phyloP scores from a whole-genome alignment of 1,140 invertebrate genomes.

The Pomacea maculata region DNA sequence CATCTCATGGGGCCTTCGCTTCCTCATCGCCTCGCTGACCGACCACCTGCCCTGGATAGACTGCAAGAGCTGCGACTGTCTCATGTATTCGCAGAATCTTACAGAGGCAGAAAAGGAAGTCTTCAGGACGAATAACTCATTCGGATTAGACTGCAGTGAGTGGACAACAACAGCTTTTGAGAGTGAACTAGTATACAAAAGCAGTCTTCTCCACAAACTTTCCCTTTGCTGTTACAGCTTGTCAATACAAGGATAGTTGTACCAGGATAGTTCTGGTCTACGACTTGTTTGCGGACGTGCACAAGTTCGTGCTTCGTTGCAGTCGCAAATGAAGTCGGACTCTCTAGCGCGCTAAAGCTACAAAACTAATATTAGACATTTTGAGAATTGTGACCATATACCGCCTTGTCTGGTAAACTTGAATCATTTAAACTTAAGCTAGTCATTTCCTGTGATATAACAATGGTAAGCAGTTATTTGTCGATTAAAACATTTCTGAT shows the following conservation, averaged over 20 bases:
- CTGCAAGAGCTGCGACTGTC: slow-evolving; percentile 56
- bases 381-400: too few relatives aligned
- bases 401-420: too few relatives aligned
- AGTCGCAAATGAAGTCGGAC: too few relatives aligned
- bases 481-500: too few relatives aligned
- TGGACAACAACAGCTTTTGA: not conserved
- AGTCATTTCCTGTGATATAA: too few relatives aligned
- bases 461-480: too few relatives aligned
- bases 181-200: not conserved
- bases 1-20: slow-evolving; percentile 64
- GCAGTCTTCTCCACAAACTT: not conserved
- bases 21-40: slow-evolving; percentile 59
- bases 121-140: not conserved
- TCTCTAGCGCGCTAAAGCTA: too few relatives aligned
- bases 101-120: not conserved
- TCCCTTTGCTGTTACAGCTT: not conserved
- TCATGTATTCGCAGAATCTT: not conserved
- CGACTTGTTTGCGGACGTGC: too few relatives aligned
- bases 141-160: slow-evolving; percentile 27
- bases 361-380: too few relatives aligned
- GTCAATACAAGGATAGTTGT: not conserved
- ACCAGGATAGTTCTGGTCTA: too few relatives aligned
- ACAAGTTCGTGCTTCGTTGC: too few relatives aligned
- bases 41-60: slow-evolving; percentile 54
- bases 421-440: too few relatives aligned